phyloP scores from a whole-genome alignment of 2,888 invertebrate species.

The Drosophila anceps region DNA sequence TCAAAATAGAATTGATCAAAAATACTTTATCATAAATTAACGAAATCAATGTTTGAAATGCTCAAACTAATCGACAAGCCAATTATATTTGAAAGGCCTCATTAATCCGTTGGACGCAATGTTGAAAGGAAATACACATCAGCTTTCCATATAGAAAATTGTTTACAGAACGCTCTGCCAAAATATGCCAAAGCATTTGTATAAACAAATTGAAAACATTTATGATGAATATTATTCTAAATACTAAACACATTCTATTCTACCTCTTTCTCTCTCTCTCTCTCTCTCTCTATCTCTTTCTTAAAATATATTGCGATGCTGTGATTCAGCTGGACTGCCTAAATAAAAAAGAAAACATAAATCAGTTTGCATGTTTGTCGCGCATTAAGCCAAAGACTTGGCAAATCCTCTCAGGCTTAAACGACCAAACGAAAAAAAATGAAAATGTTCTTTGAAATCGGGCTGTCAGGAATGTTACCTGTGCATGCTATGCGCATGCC shows the following conservation, averaged over 20 bases:
- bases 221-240: constrained; percentile 60
- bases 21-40: constrained; percentile 29
- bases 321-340: constrained; percentile 46
- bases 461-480: constrained; percentile 60
- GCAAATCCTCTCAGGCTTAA: constrained; percentile 38
- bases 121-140: constrained; percentile 46
- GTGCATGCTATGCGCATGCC: constrained; percentile 29
- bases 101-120: constrained; percentile 53
- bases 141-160: constrained; percentile 34
- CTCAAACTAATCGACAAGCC: constrained; percentile 43
- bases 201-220: constrained; percentile 63
- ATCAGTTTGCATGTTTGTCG: constrained; percentile 68
- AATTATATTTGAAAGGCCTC: constrained; percentile 67
- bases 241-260: constrained; percentile 1
- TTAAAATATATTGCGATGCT: not conserved
- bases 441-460: constrained; percentile 22
- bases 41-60: constrained; percentile 20
- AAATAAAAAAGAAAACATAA: constrained; percentile 47
- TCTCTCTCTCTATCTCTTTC: constrained; percentile 2
- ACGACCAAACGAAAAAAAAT: not conserved
- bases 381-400: constrained; percentile 52
- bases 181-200: constrained; percentile 56
- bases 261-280: not conserved
- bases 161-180: constrained; percentile 66
- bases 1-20: constrained; percentile 9